Conservation (phyloP, 1,140 invertebrate species). For the Orchestia grillus region DNA sequence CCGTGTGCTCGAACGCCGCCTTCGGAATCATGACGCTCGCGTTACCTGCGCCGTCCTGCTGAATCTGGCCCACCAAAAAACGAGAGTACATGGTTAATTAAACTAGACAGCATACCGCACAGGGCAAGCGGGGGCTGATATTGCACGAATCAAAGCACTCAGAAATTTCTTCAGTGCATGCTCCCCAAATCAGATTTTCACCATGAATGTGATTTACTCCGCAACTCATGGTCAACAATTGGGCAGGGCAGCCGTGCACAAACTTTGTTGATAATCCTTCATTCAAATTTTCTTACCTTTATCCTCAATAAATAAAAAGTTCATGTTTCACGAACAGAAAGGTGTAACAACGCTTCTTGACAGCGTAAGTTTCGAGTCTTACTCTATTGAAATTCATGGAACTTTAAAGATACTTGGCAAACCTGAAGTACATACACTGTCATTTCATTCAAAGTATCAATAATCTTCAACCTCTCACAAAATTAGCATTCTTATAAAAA, state of each 20-base stretch:
- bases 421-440: background rate
- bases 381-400: background rate
- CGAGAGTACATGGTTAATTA: background rate
- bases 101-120: background rate
- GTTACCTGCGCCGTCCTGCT: conserved; percentile 72
- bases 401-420: background rate
- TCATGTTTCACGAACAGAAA: too few relatives aligned
- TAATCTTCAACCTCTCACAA: background rate
- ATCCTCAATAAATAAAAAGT: too few relatives aligned
- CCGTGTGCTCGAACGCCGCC: conserved; percentile 78
- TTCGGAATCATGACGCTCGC: conserved; percentile 76
- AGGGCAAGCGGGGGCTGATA: background rate
- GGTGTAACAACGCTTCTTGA: too few relatives aligned
- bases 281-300: background rate
- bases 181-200: background rate
- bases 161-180: background rate
- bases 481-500: background rate
- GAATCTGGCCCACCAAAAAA: conserved; percentile 59
- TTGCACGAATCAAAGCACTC: background rate
- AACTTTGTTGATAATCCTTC: background rate
- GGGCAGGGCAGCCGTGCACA: background rate
- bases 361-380: background rate
- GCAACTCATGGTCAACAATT: background rate
- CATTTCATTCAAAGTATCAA: background rate
- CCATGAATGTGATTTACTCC: background rate